phyloP scores from a whole-genome alignment of 2,797 vertebrate genomes.

The Antrozous pallidus region DNA sequence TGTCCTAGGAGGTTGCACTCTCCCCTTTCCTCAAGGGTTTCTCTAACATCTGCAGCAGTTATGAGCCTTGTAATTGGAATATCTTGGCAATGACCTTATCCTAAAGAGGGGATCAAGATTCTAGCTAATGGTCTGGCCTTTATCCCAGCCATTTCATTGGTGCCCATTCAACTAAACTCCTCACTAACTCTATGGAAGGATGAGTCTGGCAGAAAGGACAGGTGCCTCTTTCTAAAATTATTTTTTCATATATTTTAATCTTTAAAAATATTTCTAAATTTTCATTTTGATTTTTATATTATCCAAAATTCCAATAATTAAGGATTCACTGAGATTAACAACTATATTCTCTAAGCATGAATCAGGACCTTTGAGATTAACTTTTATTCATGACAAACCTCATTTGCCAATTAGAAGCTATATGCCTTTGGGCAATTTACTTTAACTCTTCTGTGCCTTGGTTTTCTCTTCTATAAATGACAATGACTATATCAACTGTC shows the following conservation, averaged over 20 bases:
- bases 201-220: background rate
- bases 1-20: background rate
- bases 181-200: background rate
- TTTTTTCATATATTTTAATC: background rate
- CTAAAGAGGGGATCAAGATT: background rate
- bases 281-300: background rate
- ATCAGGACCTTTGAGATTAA: background rate
- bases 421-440: background rate
- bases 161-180: background rate
- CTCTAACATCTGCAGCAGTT: conserved; percentile 45
- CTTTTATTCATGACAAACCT: background rate
- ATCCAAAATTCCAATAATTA: background rate
- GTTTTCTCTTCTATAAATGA: background rate
- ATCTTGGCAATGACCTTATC: conserved; percentile 1
- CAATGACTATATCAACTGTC: background rate
- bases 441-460: background rate
- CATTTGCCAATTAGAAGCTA: background rate
- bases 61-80: conserved; percentile 18
- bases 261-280: background rate
- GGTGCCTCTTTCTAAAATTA: background rate
- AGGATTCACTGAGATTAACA: background rate
- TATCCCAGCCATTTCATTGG: background rate
- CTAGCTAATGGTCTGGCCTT: too few species aligned
- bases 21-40: conserved; percentile 56
- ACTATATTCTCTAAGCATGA: background rate